Conservation (phyloP, 2,113 vertebrate species). For the Meleagris gallopavo region DNA sequence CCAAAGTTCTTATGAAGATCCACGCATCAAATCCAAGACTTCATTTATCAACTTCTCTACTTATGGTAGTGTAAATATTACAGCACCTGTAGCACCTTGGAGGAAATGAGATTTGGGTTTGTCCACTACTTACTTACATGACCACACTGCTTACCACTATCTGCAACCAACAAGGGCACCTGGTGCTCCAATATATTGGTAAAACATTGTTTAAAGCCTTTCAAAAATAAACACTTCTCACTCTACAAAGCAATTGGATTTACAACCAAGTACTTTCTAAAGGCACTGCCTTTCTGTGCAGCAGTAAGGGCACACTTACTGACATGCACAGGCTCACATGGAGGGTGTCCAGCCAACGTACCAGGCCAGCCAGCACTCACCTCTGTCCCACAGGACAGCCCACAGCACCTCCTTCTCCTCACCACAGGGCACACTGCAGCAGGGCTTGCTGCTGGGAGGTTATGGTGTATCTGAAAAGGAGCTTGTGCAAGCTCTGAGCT, state of each 20-base stretch:
- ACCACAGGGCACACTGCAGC: no score
- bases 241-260: neutral
- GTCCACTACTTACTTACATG: neutral
- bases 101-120: no score
- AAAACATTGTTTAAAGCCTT: neutral
- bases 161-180: neutral
- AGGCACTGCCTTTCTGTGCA: fast-evolving
- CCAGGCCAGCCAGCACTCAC: no score
- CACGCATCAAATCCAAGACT: neutral
- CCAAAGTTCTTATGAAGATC: neutral
- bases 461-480: no score
- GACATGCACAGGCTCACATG: fast-evolving
- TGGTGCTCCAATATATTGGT: neutral
- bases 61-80: fast-evolving
- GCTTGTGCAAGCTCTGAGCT: neutral
- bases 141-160: neutral
- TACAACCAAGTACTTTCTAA: neutral
- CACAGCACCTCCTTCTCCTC: no score
- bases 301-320: neutral
- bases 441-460: no score
- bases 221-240: neutral
- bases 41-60: neutral
- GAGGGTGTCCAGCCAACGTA: no score
- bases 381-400: no score
- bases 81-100: neutral